Base-by-base conservation (phyloP, 2,888 invertebrate genomes). In the Yponomeuta sedellus region DNA sequence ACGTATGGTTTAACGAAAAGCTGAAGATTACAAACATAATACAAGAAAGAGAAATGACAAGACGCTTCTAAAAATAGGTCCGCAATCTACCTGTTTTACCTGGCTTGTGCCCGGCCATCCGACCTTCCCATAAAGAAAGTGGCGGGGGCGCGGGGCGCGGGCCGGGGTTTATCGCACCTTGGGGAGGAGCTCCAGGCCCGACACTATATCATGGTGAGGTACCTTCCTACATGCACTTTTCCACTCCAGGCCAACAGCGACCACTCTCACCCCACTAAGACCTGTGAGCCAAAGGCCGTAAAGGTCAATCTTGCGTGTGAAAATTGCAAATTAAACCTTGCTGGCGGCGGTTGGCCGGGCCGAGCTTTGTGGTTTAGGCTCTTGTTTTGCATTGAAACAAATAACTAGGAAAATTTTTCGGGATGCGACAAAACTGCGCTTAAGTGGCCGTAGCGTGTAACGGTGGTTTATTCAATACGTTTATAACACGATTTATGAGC, bases 101-200 rank as follows among this genome's bases (percentile, higher is more conserved):
- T 89, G 89, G 85, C 85, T 85, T 83, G 86, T 25, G 25, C 28
- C 6, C 22, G 85, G 88, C 86, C 85, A 88, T 87, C 86, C 86
- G 86, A 83, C 86, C 88, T 88, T 81, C 85, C 88, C 89, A 90
- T 91, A 91, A 90, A 91, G 90, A 89, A 90, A 88, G 89, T 85
- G 86, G 84, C 83, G 85, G 86, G 88, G 86, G 87, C 34, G 86
- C 22, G 66, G 66, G 1, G 89, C 83, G 79, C 74, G 80, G 81
- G 85, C 88, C 86, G 87, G 90, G 90, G 88, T 90, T 91, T 91
- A 90, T 90, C 87, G 90, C 82, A 79, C 91, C 91, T 85, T 76
- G 80, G 90, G 91, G 91, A 89, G 74, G 83, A 77, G 77, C 84
- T 83, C 83, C 81, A 78, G 81, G 86, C 86, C 88, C 86, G 85